Percentiles rank a stretch among this genome's conserved stretches.
phyloP scores from a whole-genome alignment of 1,140 invertebrate species.

The Eumeta japonica region DNA sequence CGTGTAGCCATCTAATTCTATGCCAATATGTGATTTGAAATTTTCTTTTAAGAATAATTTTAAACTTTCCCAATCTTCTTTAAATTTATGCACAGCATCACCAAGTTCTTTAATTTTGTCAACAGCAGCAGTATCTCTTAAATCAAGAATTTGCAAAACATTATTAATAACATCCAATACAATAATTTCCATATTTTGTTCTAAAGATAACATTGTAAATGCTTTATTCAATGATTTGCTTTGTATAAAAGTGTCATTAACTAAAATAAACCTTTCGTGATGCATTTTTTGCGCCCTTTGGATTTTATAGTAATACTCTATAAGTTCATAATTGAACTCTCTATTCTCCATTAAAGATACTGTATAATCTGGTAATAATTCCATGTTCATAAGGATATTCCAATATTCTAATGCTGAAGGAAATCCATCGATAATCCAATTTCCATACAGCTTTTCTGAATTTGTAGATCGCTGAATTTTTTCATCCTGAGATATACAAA shows the following conservation, averaged over 20 bases:
- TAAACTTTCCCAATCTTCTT: slow-evolving; percentile 37
- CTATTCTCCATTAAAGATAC: slow-evolving; percentile 54
- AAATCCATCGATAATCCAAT: slow-evolving; percentile 62
- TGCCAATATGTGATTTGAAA: slow-evolving; percentile 28
- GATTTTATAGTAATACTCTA: slow-evolving; percentile 30
- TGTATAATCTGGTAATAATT: slow-evolving; percentile 55
- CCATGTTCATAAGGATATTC: slow-evolving; percentile 35
- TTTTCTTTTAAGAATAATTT: slow-evolving; percentile 40
- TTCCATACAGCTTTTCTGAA: slow-evolving; percentile 33
- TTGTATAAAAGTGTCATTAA: slow-evolving; percentile 33
- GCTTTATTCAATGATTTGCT: slow-evolving; percentile 20
- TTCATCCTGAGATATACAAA: slow-evolving; percentile 40
- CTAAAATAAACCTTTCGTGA: slow-evolving; percentile 24
- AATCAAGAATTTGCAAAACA: slow-evolving; percentile 12
- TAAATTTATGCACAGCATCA: slow-evolving; percentile 35
- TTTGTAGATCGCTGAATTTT: slow-evolving; percentile 18
- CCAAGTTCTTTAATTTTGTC: slow-evolving; percentile 10
- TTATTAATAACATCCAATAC: slow-evolving; percentile 14
- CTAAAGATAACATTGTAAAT: slow-evolving; percentile 7
- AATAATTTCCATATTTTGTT: slow-evolving; percentile 20
- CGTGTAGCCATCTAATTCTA: slow-evolving; percentile 36
- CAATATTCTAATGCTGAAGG: slow-evolving; percentile 49
- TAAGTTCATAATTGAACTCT: slow-evolving; percentile 36
- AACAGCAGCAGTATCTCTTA: slow-evolving; percentile 8
- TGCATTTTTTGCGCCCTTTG: slow-evolving; percentile 30